Conservation (phyloP, 2,888 invertebrate genomes). For the Napeogenes inachia region DNA sequence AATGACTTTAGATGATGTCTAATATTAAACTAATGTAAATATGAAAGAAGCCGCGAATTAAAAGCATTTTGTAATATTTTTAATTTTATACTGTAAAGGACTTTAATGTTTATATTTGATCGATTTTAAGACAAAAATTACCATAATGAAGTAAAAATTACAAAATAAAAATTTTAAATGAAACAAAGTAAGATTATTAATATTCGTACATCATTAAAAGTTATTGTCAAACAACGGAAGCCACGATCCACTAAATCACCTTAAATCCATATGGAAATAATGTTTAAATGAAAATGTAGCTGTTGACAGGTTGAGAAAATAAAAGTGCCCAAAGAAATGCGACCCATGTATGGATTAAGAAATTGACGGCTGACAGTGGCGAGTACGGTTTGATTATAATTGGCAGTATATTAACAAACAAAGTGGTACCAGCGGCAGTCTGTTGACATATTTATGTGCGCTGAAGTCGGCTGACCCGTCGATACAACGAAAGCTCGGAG, state of each 20-base stretch:
- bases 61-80: neutral
- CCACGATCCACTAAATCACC: slow-evolving; percentile 1
- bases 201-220: no score
- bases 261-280: slow-evolving; percentile 6
- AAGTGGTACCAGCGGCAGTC: slow-evolving; percentile 67
- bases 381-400: slow-evolving; percentile 62
- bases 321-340: slow-evolving; percentile 44
- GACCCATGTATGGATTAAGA: slow-evolving; percentile 60
- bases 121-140: no score
- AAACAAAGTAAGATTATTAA: no score
- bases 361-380: slow-evolving; percentile 60
- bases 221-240: neutral
- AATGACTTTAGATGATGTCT: slow-evolving; percentile 48
- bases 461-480: slow-evolving; percentile 62
- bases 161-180: no score
- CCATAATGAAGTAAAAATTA: no score
- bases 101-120: no score
- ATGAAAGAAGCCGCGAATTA: slow-evolving; percentile 1
- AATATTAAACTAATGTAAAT: slow-evolving; percentile 5
- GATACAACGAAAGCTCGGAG: slow-evolving; percentile 69
- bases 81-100: no score
- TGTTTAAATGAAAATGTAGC: slow-evolving; percentile 23
- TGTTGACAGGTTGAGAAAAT: slow-evolving; percentile 25
- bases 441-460: slow-evolving; percentile 71
- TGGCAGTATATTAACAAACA: slow-evolving; percentile 69